phyloP scores from a whole-genome alignment of 2,797 vertebrate genomes.

The Crossoptilon crossoptilon region DNA sequence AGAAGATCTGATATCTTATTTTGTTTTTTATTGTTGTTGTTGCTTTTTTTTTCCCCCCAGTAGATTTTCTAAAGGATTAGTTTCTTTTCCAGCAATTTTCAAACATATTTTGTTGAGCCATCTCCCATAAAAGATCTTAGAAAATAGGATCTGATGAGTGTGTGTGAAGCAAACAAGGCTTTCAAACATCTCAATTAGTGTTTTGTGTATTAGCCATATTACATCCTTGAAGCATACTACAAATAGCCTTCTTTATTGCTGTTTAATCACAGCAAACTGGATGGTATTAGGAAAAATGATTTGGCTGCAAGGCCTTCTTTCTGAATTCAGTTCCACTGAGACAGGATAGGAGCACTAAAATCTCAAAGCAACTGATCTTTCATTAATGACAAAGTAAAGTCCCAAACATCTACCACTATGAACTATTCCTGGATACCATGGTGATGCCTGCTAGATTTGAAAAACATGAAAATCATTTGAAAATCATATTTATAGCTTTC shows the following conservation, averaged over 20 bases:
- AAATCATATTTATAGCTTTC: neutral
- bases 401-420: neutral
- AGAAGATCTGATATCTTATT: neutral
- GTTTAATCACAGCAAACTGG: constrained; percentile 59
- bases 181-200: constrained; percentile 61
- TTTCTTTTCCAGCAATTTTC: constrained; percentile 44
- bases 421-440: neutral
- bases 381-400: constrained; percentile 12
- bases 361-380: constrained; percentile 33
- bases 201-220: constrained; percentile 60
- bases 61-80: constrained; percentile 19
- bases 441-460: neutral
- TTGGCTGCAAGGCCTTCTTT: constrained; percentile 25
- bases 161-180: constrained; percentile 6
- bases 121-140: constrained; percentile 35
- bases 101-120: constrained; percentile 49
- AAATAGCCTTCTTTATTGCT: constrained; percentile 55
- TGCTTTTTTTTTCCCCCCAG: neutral
- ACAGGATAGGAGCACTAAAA: constrained; percentile 23
- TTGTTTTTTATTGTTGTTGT: neutral
- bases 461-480: neutral
- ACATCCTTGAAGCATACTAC: constrained; percentile 55
- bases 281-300: constrained; percentile 46
- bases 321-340: constrained; percentile 45
- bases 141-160: constrained; percentile 32